These are phyloP conservation scores for Dolomedes plantarius DNA, from an alignment of 2,888 invertebrate genomes.

Conservation along the genomic window DNA sequence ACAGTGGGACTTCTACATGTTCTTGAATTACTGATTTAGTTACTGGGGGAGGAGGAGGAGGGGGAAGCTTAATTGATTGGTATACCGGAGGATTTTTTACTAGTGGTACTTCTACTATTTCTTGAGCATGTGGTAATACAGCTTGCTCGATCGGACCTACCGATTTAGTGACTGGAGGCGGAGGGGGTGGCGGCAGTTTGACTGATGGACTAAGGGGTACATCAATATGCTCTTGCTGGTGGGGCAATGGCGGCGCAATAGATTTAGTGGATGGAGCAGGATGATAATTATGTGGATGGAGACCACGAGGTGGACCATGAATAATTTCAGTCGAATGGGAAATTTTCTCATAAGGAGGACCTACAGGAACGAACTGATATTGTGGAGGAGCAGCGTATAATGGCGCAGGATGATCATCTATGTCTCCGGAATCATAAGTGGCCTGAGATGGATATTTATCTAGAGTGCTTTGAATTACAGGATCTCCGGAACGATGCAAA, in stretches of 20 bases:
- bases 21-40: background rate
- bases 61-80: background rate
- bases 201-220: background rate
- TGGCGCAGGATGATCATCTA: background rate
- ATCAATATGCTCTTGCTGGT: background rate
- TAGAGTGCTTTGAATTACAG: background rate
- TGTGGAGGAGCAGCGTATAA: background rate
- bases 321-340: conserved; percentile 47
- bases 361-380: conserved; percentile 38
- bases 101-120: background rate
- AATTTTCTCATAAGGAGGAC: conserved; percentile 29
- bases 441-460: background rate
- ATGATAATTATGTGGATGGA: background rate
- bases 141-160: background rate
- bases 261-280: background rate
- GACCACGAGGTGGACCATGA: conserved; percentile 23
- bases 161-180: background rate
- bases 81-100: background rate
- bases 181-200: background rate
- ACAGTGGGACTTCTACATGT: background rate
- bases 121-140: background rate
- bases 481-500: background rate
- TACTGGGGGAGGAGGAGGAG: background rate
- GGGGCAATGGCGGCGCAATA: background rate
- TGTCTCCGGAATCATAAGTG: background rate